Percentiles rank a stretch among this genome's conserved stretches.
These are phyloP conservation scores for Anas bahamensis DNA, from an alignment of 2,797 vertebrate genomes.

Conservation along the genomic window DNA sequence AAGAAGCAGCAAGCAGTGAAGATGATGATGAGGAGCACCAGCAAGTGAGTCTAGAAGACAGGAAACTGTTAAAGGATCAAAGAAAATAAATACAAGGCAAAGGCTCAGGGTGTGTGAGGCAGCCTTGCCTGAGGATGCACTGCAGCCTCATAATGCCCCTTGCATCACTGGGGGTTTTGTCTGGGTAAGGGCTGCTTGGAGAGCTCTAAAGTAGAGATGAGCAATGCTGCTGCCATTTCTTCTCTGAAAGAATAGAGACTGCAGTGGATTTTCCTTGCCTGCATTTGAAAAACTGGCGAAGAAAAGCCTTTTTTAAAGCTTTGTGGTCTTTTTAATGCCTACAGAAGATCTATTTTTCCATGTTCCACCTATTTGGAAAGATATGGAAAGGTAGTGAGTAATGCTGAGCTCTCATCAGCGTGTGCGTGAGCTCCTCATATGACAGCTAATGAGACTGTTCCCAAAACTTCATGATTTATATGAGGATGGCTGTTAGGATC, in stretches of 20 bases:
- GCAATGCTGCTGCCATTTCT: neutral
- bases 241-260: neutral
- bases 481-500: neutral
- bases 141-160: neutral
- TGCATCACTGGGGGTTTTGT: neutral
- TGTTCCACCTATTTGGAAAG: conserved; percentile 13
- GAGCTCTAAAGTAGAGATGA: neutral
- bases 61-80: neutral
- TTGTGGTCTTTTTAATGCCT: conserved; percentile 15
- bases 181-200: neutral
- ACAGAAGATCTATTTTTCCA: neutral
- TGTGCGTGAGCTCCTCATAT: neutral
- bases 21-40: neutral
- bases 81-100: neutral
- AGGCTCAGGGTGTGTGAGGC: neutral
- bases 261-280: neutral
- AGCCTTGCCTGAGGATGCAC: neutral
- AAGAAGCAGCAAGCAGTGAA: neutral
- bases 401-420: neutral
- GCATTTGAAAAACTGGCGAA: neutral
- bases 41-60: neutral
- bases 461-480: neutral
- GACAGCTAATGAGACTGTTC: neutral
- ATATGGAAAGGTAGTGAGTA: neutral
- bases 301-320: neutral